Base-by-base conservation (phyloP, 2,797 vertebrate species). In the Anguilla pacifica region DNA sequence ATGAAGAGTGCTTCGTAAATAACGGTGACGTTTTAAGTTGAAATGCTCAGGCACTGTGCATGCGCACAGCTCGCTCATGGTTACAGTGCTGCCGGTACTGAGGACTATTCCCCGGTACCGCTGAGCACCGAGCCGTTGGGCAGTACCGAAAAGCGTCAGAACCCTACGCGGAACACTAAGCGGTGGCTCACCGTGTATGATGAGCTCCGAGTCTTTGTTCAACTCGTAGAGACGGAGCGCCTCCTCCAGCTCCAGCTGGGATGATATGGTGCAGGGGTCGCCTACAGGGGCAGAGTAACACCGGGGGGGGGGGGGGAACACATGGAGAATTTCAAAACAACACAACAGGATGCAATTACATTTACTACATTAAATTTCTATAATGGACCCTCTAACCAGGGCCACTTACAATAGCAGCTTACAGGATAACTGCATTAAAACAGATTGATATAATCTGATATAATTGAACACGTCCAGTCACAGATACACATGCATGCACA, bases 121-220 rank as follows among this genome's bases (percentile, higher is more conserved):
- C 7, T 67, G 6, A 10, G 25, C 25, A 28, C 25, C 10, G 4
- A 5, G 19, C 59, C 17, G 5, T 67, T n/a, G 64, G n/a, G 25
- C 64, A 25, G 19, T n/a, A 67, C 5, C n/a, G 64, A 28, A 25
- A 64, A 67, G 4, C n/a, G 1, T n/a, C 64, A 67, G 25, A 9
- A 28, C 64, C 64, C 25, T 28, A 28, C 64, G n/a, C n/a, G 2
- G 64, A n/a, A 5, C 64, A 10, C 7, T 10, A 39, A 17, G 31
- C 19, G 22, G 7, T 22, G 81, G 74, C 93, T 94, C 93, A 99
- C 98, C 98, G 43, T 99, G 98, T 92, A 99, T 99, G 91, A 99
- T 96, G 89, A 99, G 97, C 93, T 99, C 98, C 0, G 98, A 99
- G 94, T 99, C 98, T 95, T 99, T 99, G 95, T 99, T 99, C 89